phyloP scores from a whole-genome alignment of 2,797 vertebrate genomes.

The Varecia variegata region DNA sequence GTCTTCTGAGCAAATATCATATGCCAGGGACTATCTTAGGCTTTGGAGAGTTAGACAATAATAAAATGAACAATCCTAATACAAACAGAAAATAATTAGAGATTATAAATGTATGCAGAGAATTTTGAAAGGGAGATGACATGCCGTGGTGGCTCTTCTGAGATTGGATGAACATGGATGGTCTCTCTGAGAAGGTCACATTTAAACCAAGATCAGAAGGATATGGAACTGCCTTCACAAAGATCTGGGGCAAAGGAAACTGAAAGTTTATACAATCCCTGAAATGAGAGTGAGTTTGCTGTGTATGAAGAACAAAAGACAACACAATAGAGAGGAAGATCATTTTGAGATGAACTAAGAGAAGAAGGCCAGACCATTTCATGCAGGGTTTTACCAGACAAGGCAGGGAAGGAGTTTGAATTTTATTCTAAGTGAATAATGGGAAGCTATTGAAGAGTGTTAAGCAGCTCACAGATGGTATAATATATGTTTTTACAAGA shows the following conservation, averaged over 20 bases:
- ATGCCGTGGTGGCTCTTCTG: neutral
- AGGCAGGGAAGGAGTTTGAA: neutral
- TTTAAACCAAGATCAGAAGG: neutral
- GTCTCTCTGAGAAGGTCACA: neutral
- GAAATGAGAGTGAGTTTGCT: neutral
- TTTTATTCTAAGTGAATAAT: neutral
- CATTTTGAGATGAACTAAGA: neutral
- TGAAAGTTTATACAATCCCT: neutral
- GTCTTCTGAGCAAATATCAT: neutral
- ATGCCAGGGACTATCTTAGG: neutral
- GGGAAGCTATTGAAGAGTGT: neutral
- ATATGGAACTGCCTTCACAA: neutral
- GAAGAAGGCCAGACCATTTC: neutral
- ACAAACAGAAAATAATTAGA: neutral
- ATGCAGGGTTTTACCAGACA: neutral
- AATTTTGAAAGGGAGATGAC: neutral
- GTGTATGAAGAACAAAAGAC: neutral
- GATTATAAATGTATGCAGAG: neutral
- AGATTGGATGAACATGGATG: neutral
- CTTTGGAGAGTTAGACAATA: neutral
- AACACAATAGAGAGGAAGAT: neutral
- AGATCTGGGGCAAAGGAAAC: neutral
- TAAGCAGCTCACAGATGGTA: neutral
- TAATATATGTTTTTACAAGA: neutral
- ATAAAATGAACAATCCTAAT: neutral